phyloP scores from a whole-genome alignment of 1,140 invertebrate species.

The Neodiprion virginianus region DNA sequence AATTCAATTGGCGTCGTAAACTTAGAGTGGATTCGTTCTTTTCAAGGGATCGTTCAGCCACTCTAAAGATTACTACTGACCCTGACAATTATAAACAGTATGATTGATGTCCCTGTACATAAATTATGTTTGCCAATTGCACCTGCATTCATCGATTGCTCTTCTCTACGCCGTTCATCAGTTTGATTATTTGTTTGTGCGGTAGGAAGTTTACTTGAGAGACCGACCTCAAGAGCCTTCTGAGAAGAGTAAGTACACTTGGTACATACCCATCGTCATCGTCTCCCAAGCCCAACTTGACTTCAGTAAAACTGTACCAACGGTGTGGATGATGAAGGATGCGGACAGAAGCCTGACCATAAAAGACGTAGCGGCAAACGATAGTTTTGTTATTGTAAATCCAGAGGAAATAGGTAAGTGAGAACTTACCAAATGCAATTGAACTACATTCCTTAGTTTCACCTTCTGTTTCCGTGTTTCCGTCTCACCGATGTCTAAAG shows the following conservation, averaged over 20 bases:
- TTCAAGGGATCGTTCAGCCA: too few relatives aligned
- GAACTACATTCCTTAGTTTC: not conserved
- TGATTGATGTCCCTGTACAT: too few relatives aligned
- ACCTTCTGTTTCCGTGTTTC: not conserved
- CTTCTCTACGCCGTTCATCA: not conserved
- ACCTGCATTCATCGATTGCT: not conserved
- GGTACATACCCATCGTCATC: constrained; percentile 75
- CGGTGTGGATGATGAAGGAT: constrained; percentile 68
- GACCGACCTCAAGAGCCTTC: constrained; percentile 70
- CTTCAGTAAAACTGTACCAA: constrained; percentile 63
- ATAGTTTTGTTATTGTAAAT: constrained; percentile 77
- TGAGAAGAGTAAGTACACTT: constrained; percentile 65
- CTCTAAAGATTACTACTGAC: too few relatives aligned
- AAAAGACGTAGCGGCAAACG: constrained; percentile 58
- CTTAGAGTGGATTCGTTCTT: not conserved
- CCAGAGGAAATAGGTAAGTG: constrained; percentile 78
- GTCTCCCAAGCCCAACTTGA: constrained; percentile 64
- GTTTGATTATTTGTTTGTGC: constrained; percentile 23
- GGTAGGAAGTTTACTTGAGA: constrained; percentile 71
- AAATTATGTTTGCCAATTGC: too few relatives aligned
- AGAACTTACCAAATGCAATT: not conserved
- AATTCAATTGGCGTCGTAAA: not conserved
- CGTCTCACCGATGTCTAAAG: too few relatives aligned
- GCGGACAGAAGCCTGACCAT: constrained; percentile 57
- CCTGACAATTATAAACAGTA: too few relatives aligned